Percentiles rank a stretch among this genome's conserved stretches.
Evolutionary conservation across 2,797 vertebrate species (phyloP).

Genomic region (Enteromius argenteus): DNA sequence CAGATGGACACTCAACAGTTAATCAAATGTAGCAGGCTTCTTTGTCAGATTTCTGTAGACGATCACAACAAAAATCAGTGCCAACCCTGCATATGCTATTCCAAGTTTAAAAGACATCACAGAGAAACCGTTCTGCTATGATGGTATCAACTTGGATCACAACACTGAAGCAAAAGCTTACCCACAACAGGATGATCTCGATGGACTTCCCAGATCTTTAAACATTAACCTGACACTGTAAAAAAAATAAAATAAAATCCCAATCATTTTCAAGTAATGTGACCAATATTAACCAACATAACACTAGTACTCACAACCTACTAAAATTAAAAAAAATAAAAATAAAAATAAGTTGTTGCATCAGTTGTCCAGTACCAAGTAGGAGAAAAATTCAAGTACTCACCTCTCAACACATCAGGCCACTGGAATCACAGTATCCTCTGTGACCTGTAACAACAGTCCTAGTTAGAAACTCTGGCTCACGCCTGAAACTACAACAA

Average conservation of each 20-base stretch:
- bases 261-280: conserved; percentile 35
- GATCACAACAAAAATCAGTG: conserved; percentile 50
- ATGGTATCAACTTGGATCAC: conserved; percentile 61
- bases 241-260: neutral
- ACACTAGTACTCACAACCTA: neutral
- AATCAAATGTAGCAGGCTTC: conserved; percentile 56
- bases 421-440: too few species aligned
- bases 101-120: conserved; percentile 57
- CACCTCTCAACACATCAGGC: neutral
- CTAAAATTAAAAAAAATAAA: too few species aligned
- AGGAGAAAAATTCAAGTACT: neutral
- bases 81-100: conserved; percentile 60
- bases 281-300: neutral
- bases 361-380: too few species aligned
- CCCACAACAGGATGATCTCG: neutral
- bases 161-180: neutral
- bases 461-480: neutral
- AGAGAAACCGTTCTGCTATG: conserved; percentile 48
- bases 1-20: neutral
- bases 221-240: neutral
- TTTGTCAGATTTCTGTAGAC: conserved; percentile 58
- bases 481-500: accelerated
- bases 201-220: neutral
- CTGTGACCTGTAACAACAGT: neutral
- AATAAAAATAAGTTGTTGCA: conserved; percentile 17